These are phyloP conservation scores for Agrilus cyanescens DNA, from an alignment of 2,888 invertebrate species.

Conservation along the genomic window DNA sequence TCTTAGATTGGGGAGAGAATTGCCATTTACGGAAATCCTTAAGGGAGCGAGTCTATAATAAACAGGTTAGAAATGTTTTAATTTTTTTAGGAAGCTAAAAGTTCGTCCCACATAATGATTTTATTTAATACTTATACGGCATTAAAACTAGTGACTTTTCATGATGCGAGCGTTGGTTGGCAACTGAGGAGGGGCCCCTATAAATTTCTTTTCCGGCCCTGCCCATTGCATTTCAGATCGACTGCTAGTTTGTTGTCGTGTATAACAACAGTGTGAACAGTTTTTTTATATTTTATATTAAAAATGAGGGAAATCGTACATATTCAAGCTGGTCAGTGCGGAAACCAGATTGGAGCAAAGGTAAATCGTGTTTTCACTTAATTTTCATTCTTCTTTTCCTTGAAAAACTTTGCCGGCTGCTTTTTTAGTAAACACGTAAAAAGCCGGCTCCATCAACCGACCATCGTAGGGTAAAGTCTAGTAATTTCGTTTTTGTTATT, in stretches of 20 bases:
- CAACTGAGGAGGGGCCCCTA: slow-evolving; percentile 1
- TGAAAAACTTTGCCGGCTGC: neutral
- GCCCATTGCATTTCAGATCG: slow-evolving; percentile 6
- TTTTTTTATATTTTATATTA: slow-evolving; percentile 11
- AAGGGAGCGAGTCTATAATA: no score
- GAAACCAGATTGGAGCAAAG: slow-evolving; percentile 80
- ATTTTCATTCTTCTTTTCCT: neutral
- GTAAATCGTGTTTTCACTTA: slow-evolving; percentile 37
- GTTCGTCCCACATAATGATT: no score
- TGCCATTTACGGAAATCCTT: no score
- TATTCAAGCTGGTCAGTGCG: slow-evolving; percentile 65
- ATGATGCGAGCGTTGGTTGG: neutral
- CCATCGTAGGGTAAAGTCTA: no score
- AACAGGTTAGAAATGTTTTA: no score
- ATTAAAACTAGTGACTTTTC: no score
- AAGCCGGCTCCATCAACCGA: no score
- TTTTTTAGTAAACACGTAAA: neutral
- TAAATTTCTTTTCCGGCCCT: slow-evolving; percentile 5
- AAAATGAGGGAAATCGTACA: slow-evolving; percentile 86
- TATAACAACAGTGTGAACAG: neutral
- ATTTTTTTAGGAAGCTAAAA: no score
- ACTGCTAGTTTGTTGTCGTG: slow-evolving; percentile 5
- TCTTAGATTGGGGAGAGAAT: no score
- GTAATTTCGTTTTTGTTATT: no score
- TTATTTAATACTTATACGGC: no score